These are phyloP conservation scores for Rhabdophis nuchalis DNA, from an alignment of 2,797 vertebrate genomes.

Conservation along the genomic window DNA sequence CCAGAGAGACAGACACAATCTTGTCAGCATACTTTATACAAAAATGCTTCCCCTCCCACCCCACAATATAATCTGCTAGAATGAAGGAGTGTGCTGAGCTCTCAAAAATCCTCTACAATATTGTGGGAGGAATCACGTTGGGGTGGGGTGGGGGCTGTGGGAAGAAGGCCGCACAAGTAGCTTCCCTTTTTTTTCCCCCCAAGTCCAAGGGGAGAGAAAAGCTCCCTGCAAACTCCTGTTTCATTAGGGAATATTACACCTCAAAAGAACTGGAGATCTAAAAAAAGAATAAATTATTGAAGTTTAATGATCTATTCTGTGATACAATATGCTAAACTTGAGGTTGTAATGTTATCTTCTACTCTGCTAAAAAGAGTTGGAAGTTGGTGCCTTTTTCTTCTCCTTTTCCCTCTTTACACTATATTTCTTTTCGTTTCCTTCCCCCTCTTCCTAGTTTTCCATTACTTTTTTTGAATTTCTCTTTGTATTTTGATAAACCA, in stretches of 20 bases:
- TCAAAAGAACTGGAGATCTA: background rate
- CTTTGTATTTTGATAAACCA: too few species aligned
- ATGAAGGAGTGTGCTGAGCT: background rate
- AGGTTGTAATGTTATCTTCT: too few species aligned
- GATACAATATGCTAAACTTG: background rate
- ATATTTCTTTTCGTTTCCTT: too few species aligned
- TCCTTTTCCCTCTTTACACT: too few species aligned
- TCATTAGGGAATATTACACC: background rate
- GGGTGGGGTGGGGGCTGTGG: background rate
- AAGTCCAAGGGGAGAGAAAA: background rate
- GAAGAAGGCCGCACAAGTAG: background rate
- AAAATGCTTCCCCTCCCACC: background rate
- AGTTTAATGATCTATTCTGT: background rate
- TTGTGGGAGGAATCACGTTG: background rate
- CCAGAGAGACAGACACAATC: background rate
- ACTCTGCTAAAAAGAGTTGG: too few species aligned
- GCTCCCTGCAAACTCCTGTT: background rate
- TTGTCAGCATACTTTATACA: background rate
- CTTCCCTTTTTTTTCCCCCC: background rate
- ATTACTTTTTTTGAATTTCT: too few species aligned
- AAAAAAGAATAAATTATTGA: background rate
- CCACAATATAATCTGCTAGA: background rate
- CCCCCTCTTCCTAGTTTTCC: too few species aligned
- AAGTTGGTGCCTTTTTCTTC: too few species aligned
- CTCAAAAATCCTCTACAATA: background rate